phyloP scores from a whole-genome alignment of 1,140 invertebrate genomes.

The Drosophila ohnishii region DNA sequence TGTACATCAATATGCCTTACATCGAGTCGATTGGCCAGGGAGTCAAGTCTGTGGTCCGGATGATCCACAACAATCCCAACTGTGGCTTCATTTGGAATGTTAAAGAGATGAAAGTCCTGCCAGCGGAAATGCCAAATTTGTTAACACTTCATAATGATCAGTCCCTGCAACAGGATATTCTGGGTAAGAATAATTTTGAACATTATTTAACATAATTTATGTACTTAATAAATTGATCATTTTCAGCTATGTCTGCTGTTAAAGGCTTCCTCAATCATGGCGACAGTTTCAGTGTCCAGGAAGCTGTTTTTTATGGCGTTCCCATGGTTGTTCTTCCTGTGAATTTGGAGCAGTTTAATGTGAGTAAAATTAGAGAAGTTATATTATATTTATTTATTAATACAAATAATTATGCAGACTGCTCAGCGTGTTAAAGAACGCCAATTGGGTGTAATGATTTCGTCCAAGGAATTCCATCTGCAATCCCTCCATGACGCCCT shows the following conservation, averaged over 20 bases:
- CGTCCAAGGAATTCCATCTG: background rate
- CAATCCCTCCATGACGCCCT: constrained; percentile 18
- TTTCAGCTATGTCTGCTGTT: constrained; percentile 83
- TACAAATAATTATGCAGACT: constrained; percentile 22
- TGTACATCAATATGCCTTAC: constrained; percentile 70
- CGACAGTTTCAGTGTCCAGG: constrained; percentile 85
- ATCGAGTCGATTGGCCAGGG: constrained; percentile 34
- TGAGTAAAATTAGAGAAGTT: constrained; percentile 21
- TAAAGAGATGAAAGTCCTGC: background rate
- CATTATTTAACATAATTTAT: background rate
- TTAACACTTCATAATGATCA: constrained; percentile 9
- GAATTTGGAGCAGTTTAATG: constrained; percentile 85
- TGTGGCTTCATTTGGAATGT: constrained; percentile 81
- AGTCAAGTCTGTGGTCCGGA: constrained; percentile 14
- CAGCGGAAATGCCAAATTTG: constrained; percentile 31
- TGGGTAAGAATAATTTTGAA: constrained; percentile 30
- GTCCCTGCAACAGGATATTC: constrained; percentile 72
- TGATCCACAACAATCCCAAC: constrained; percentile 40
- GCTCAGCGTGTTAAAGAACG: constrained; percentile 67
- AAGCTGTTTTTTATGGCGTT: constrained; percentile 85
- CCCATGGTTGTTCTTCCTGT: constrained; percentile 87
- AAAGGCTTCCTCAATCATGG: constrained; percentile 85
- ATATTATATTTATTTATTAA: too few species aligned
- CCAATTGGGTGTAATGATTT: constrained; percentile 37
- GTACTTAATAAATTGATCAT: background rate